Conservation (phyloP, 2,113 vertebrate genomes). For the Salvelinus namaycush region DNA sequence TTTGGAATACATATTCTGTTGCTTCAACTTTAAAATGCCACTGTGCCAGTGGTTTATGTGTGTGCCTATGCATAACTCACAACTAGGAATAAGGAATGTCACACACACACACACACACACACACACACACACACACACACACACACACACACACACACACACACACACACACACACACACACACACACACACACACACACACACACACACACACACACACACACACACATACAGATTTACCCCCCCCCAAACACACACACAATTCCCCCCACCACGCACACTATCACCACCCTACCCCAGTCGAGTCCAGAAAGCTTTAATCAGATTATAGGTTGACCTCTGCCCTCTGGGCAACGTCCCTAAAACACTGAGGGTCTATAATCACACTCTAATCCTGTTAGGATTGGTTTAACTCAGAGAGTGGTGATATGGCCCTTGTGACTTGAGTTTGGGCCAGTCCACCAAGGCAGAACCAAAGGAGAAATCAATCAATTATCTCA, state of each 20-base stretch:
- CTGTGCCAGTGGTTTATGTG: not conserved
- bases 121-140: not conserved
- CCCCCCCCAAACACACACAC: not conserved
- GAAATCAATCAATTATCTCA: not conserved
- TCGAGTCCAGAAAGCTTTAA: slow-evolving; percentile 16
- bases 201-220: too few relatives aligned
- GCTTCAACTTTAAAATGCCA: not conserved
- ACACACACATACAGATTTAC: too few relatives aligned
- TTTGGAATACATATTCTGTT: slow-evolving; percentile 14
- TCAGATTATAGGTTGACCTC: slow-evolving; percentile 41
- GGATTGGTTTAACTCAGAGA: slow-evolving; percentile 43
- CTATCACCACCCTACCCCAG: slow-evolving; percentile 8
- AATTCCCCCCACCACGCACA: not conserved
- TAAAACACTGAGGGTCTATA: slow-evolving; percentile 31
- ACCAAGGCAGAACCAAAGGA: not conserved
- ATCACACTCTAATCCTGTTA: slow-evolving; percentile 63
- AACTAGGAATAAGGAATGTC: not conserved
- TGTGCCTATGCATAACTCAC: not conserved
- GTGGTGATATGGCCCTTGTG: slow-evolving; percentile 36
- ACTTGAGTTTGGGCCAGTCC: not conserved
- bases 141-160: not conserved
- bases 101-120: not conserved
- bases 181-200: not conserved
- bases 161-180: not conserved
- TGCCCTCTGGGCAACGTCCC: slow-evolving; percentile 16